A percentile compares a stretch with the other conserved stretches of the same genome.
Conservation (phyloP, 2,888 invertebrate species). For the Thysanoteuthis rhombus region DNA sequence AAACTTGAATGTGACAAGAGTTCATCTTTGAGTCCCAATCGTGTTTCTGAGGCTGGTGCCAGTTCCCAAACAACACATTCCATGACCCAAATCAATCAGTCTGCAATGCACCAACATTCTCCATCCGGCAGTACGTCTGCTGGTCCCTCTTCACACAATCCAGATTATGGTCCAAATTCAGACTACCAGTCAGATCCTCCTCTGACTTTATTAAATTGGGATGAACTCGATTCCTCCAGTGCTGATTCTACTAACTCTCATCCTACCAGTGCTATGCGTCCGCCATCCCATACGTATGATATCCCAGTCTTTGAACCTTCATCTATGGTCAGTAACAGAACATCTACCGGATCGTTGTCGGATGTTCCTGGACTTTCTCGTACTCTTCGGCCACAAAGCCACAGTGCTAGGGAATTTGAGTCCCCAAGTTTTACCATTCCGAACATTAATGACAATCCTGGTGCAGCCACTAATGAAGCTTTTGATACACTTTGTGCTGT, state of each 20-base stretch:
- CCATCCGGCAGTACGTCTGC: not conserved
- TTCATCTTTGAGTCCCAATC: not conserved
- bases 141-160: not conserved
- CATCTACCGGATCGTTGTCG: not conserved
- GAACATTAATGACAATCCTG: constrained; percentile 20
- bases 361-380: not conserved
- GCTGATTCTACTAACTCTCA: not conserved
- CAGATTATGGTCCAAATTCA: not conserved
- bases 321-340: not conserved
- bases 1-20: not conserved
- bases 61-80: constrained; percentile 19
- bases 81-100: not conserved
- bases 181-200: not conserved
- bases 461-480: constrained; percentile 29
- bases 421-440: not conserved
- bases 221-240: constrained; percentile 19
- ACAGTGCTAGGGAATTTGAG: not conserved
- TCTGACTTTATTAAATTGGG: constrained; percentile 1
- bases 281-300: constrained; percentile 1
- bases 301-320: constrained; percentile 16
- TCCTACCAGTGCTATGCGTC: not conserved
- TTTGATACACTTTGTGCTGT: constrained; percentile 32
- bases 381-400: not conserved
- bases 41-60: not conserved
- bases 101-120: not conserved